Conservation (phyloP, 2,888 invertebrate species). For the Andrena bucephala region DNA sequence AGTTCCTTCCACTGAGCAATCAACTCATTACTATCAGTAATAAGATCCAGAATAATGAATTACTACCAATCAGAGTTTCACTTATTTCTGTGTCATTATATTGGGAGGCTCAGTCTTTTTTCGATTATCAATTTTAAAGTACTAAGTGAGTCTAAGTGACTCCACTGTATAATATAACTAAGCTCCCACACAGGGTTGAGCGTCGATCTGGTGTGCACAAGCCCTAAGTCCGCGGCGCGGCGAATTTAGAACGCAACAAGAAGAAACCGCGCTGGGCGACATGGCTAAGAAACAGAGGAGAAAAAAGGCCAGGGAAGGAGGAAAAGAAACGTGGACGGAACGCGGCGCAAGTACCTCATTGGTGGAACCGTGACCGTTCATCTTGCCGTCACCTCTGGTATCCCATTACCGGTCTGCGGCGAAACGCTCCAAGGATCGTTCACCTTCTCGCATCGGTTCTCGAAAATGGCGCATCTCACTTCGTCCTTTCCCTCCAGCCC, state of each 20-base stretch:
- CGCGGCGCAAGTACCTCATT: conserved; percentile 78
- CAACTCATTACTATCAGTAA: neutral
- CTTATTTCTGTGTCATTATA: too few relatives aligned
- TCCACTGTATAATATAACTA: too few relatives aligned
- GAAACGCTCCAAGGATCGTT: conserved; percentile 75
- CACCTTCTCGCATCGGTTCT: conserved; percentile 75
- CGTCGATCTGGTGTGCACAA: conserved; percentile 33
- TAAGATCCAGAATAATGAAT: conserved; percentile 3
- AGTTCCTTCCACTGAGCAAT: neutral
- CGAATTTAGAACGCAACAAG: conserved; percentile 73
- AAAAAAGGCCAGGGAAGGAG: conserved; percentile 40
- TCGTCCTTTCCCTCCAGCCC: conserved; percentile 37
- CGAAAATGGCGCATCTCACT: conserved; percentile 74
- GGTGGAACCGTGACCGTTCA: conserved; percentile 82
- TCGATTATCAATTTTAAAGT: too few relatives aligned
- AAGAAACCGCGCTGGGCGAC: conserved; percentile 65
- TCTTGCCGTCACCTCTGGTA: conserved; percentile 82
- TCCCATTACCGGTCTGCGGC: conserved; percentile 80
- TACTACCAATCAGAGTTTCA: neutral
- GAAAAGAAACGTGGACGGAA: conserved; percentile 65
- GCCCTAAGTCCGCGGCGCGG: conserved; percentile 52
- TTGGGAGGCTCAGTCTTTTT: too few relatives aligned
- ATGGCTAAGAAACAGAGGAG: conserved; percentile 53
- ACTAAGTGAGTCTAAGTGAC: too few relatives aligned
- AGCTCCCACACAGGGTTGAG: neutral